These are phyloP conservation scores for Margaritifera margaritifera DNA, from an alignment of 2,888 invertebrate species.

Conservation along the genomic window DNA sequence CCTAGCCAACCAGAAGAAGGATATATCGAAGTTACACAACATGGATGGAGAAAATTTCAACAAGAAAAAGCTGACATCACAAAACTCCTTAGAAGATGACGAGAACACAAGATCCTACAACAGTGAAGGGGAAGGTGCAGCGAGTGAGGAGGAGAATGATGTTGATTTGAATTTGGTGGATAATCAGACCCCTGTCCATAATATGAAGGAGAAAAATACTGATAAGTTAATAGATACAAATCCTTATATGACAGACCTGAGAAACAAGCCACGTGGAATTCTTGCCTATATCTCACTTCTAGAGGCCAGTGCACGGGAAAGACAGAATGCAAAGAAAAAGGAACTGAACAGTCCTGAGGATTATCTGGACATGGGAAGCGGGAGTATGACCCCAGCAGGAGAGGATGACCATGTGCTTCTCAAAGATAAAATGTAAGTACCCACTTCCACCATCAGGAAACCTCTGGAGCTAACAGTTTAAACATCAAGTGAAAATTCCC, in stretches of 20 bases:
- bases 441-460: no score
- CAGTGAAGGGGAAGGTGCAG: slow-evolving; percentile 36
- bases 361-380: slow-evolving; percentile 35
- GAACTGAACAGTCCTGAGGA: slow-evolving; percentile 34
- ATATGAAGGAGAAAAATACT: slow-evolving; percentile 5
- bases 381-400: slow-evolving; percentile 32
- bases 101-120: slow-evolving; percentile 33
- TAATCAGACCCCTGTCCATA: not conserved
- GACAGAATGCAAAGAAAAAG: slow-evolving; percentile 35
- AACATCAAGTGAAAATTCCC: no score
- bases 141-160: slow-evolving; percentile 53
- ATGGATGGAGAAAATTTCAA: slow-evolving; percentile 18
- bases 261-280: slow-evolving; percentile 56
- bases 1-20: slow-evolving; percentile 40
- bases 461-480: no score
- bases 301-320: slow-evolving; percentile 61
- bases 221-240: slow-evolving; percentile 8
- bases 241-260: slow-evolving; percentile 8
- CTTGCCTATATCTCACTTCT: slow-evolving; percentile 69
- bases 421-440: slow-evolving; percentile 38
- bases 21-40: slow-evolving; percentile 27
- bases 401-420: slow-evolving; percentile 16
- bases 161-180: slow-evolving; percentile 27
- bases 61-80: slow-evolving; percentile 23
- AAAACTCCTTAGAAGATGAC: slow-evolving; percentile 37